These are phyloP conservation scores for Pteronotus mesoamericanus DNA, from an alignment of 2,797 vertebrate genomes.

Conservation along the genomic window DNA sequence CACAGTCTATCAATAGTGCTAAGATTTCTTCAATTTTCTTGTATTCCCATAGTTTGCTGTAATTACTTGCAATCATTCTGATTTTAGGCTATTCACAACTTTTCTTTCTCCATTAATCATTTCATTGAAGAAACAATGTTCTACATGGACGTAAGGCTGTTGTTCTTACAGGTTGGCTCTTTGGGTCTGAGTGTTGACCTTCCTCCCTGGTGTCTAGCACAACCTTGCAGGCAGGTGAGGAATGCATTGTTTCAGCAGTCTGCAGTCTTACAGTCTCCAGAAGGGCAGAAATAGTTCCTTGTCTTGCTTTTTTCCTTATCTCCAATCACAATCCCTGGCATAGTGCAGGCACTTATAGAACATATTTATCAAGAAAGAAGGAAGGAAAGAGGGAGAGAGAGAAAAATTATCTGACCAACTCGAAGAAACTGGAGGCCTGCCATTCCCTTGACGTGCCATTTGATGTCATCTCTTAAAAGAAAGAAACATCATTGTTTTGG, in stretches of 20 bases:
- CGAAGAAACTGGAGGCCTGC: neutral
- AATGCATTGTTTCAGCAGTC: neutral
- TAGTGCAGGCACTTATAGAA: neutral
- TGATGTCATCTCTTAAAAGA: neutral
- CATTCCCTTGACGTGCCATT: neutral
- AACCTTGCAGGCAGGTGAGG: too few relatives aligned
- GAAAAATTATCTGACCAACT: neutral
- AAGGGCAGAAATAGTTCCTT: neutral
- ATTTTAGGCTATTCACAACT: neutral
- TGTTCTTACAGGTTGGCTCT: neutral
- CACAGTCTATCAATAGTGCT: neutral
- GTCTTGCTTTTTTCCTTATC: neutral
- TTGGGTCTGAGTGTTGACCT: fast-evolving
- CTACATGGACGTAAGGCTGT: fast-evolving
- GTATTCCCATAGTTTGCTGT: neutral
- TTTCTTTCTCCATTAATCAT: neutral
- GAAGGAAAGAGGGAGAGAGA: neutral
- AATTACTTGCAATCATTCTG: neutral
- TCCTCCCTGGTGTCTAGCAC: fast-evolving
- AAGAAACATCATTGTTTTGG: neutral
- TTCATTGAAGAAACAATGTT: neutral
- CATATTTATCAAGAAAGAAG: neutral
- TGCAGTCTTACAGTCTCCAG: too few relatives aligned
- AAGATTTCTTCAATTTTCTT: neutral
- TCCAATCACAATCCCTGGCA: neutral